Evolutionary conservation across 2,113 vertebrate genomes (phyloP).

Genomic region (Phycodurus eques): DNA sequence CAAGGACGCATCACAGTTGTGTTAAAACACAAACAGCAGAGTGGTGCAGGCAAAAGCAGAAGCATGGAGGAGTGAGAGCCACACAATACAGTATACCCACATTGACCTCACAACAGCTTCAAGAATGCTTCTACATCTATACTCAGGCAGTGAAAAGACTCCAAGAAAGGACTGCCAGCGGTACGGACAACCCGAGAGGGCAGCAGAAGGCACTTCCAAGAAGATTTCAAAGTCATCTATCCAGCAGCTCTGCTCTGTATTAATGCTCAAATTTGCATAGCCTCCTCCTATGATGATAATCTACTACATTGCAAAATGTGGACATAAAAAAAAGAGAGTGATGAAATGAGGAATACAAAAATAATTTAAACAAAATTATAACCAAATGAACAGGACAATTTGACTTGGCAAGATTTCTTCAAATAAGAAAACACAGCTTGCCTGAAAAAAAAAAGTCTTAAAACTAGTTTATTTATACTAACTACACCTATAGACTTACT

Average conservation of each 20-base stretch:
- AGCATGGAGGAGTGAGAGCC: constrained; percentile 23
- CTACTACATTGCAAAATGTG: background rate
- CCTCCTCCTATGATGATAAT: background rate
- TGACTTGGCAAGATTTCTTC: too few relatives aligned
- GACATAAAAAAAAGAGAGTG: background rate
- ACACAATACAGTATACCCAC: constrained; percentile 6
- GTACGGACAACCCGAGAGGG: constrained; percentile 45
- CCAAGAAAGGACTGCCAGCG: constrained; percentile 34
- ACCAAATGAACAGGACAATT: too few relatives aligned
- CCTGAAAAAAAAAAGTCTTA: too few relatives aligned
- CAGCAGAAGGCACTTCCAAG: constrained; percentile 42
- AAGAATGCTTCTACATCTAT: constrained; percentile 30
- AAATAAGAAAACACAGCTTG: too few relatives aligned
- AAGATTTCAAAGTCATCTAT: constrained; percentile 35
- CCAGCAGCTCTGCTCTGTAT: constrained; percentile 12
- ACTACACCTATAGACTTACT: too few relatives aligned
- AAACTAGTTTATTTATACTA: too few relatives aligned
- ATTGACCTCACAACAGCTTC: constrained; percentile 31
- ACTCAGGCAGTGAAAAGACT: constrained; percentile 36
- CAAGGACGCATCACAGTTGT: constrained; percentile 20
- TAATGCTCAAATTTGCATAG: background rate
- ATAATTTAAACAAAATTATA: too few relatives aligned
- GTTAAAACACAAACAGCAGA: constrained; percentile 18
- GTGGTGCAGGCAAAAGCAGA: constrained; percentile 14
- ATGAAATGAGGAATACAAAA: background rate